phyloP scores from a whole-genome alignment of 2,797 vertebrate genomes.

The Lagorchestes hirsutus region DNA sequence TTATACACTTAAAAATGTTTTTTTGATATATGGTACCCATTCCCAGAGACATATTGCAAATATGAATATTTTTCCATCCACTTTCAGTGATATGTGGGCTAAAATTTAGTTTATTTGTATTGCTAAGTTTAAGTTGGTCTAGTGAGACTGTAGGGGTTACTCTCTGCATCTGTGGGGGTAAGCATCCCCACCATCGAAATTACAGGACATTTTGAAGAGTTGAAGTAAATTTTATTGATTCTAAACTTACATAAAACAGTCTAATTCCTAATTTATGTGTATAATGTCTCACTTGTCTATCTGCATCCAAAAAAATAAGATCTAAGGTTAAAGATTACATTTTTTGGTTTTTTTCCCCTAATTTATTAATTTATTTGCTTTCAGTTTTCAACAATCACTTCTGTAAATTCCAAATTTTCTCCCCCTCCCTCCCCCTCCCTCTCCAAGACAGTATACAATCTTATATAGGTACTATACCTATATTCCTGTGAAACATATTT shows the following conservation, averaged over 20 bases:
- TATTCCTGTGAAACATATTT: too few relatives aligned
- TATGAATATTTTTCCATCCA: not conserved
- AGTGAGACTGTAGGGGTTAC: not conserved
- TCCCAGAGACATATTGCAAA: not conserved
- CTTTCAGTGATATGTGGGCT: not conserved
- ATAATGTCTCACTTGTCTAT: not conserved
- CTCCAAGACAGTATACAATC: too few relatives aligned
- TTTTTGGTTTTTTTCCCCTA: not conserved
- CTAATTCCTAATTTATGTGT: not conserved
- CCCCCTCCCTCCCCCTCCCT: too few relatives aligned
- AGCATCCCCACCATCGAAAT: not conserved
- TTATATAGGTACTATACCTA: too few relatives aligned
- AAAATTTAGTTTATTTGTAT: not conserved
- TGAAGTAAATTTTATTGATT: not conserved
- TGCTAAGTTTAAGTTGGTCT: not conserved
- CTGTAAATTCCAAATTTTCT: too few relatives aligned
- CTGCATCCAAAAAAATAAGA: not conserved
- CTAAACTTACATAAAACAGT: not conserved
- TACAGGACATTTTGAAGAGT: not conserved
- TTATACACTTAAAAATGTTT: not conserved
- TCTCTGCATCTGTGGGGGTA: not conserved
- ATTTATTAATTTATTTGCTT: too few relatives aligned
- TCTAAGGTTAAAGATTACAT: constrained; percentile 10
- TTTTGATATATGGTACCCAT: not conserved
- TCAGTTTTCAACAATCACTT: too few relatives aligned